Evolutionary conservation across 2,113 vertebrate genomes (phyloP).

Genomic region (Odocoileus virginianus): DNA sequence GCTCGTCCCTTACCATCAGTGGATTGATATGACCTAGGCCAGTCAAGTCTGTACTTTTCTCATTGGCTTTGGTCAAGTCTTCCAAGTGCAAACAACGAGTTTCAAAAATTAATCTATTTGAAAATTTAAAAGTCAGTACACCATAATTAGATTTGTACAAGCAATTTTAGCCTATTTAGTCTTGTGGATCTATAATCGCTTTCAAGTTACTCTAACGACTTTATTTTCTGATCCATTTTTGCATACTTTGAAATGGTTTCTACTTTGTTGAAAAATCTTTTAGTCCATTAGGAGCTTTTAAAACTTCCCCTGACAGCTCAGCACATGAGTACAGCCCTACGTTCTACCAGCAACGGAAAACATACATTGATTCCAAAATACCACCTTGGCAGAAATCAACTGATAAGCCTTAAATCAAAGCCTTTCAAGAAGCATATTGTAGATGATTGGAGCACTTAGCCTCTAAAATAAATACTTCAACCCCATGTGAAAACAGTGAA

Average conservation of each 20-base stretch:
- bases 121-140: constrained; percentile 63
- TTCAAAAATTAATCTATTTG: constrained; percentile 62
- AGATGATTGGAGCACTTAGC: not conserved
- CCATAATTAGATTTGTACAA: constrained; percentile 42
- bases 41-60: constrained; percentile 69
- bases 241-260: constrained; percentile 68
- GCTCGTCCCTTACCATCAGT: not conserved
- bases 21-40: constrained; percentile 66
- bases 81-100: constrained; percentile 64
- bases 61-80: constrained; percentile 60
- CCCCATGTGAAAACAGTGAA: not conserved
- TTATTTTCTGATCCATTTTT: constrained; percentile 67
- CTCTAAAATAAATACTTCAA: not conserved
- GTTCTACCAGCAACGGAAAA: not conserved
- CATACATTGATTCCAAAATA: constrained; percentile 47
- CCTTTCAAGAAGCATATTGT: not conserved
- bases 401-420: constrained; percentile 16
- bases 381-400: not conserved
- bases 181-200: constrained; percentile 57
- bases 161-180: constrained; percentile 57
- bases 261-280: constrained; percentile 36
- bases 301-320: constrained; percentile 14
- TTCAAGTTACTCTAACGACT: constrained; percentile 41
- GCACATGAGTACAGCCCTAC: not conserved
- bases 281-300: constrained; percentile 58